Percentiles rank a stretch among this genome's conserved stretches.
phyloP scores from a whole-genome alignment of 2,888 invertebrate genomes.

The Drosophila villosipedis region DNA sequence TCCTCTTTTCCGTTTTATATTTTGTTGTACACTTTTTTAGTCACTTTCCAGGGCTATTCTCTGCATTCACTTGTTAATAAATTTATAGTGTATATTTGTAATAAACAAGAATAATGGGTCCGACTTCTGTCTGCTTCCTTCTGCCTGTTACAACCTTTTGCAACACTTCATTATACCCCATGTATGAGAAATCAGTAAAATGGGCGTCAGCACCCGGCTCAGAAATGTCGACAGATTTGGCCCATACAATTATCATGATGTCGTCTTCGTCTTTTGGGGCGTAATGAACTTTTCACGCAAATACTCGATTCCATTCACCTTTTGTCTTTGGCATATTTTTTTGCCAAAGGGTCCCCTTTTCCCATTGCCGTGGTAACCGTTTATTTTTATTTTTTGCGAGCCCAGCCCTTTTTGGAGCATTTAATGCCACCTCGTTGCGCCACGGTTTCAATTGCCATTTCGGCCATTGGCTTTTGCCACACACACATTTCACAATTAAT shows the following conservation, averaged over 20 bases:
- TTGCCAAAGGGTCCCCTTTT: conserved; percentile 7
- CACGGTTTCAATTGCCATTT: conserved; percentile 27
- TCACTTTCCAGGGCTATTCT: not conserved
- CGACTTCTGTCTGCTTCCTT: not conserved
- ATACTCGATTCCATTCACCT: conserved; percentile 39
- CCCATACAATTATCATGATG: conserved; percentile 58
- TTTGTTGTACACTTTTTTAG: not conserved
- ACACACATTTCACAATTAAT: conserved; percentile 75
- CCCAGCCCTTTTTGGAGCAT: conserved; percentile 3
- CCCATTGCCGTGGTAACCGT: conserved; percentile 9
- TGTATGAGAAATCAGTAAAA: conserved; percentile 43
- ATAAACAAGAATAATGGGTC: not conserved
- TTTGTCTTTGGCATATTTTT: conserved; percentile 37
- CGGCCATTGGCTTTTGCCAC: conserved; percentile 18
- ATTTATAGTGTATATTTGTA: not conserved
- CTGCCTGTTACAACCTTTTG: not conserved
- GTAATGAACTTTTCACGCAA: conserved; percentile 73
- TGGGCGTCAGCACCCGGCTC: conserved; percentile 65
- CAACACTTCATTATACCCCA: not conserved
- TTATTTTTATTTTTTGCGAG: not conserved
- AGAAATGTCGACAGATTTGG: conserved; percentile 64
- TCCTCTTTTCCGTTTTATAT: not conserved
- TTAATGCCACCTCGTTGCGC: conserved; percentile 17
- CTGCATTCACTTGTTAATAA: not conserved
- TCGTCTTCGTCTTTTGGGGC: conserved; percentile 47